phyloP scores from a whole-genome alignment of 2,113 vertebrate genomes.

The Ctenodactylus gundi region DNA sequence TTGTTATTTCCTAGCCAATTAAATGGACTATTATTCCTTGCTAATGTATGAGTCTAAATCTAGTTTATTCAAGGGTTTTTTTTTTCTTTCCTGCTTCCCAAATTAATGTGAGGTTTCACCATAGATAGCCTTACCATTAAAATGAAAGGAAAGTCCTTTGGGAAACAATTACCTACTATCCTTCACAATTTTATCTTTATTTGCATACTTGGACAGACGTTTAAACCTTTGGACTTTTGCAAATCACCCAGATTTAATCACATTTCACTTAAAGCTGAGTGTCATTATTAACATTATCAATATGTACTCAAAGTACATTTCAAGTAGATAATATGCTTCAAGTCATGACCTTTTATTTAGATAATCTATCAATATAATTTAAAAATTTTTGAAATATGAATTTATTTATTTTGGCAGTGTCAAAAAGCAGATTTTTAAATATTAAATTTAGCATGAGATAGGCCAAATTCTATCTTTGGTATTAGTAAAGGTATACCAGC shows the following conservation, averaged over 20 bases:
- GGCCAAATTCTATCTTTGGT: neutral
- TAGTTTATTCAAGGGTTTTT: neutral
- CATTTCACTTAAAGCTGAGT: conserved; percentile 6
- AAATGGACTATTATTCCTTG: conserved; percentile 14
- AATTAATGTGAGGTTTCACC: conserved; percentile 4
- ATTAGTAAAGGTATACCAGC: neutral
- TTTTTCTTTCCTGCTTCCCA: neutral
- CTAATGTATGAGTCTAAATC: conserved; percentile 20
- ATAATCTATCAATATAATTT: neutral
- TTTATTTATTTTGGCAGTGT: neutral
- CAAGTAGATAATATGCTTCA: conserved; percentile 2
- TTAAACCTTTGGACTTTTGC: conserved; percentile 20
- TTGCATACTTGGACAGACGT: neutral
- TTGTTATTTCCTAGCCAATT: conserved; percentile 39
- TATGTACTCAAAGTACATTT: conserved; percentile 45
- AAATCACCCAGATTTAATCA: conserved; percentile 47
- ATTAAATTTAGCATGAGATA: neutral
- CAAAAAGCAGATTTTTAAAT: conserved; percentile 2
- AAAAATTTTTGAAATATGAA: conserved; percentile 20
- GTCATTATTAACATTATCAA: conserved; percentile 45
- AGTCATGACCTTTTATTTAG: conserved; percentile 14
- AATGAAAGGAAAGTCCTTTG: neutral
- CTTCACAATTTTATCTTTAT: conserved; percentile 51
- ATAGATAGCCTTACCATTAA: neutral
- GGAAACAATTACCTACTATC: neutral